A percentile compares a stretch with the other conserved stretches of the same genome.
These are phyloP conservation scores for Erinaceus europaeus DNA, from an alignment of 2,113 vertebrate species.

Conservation along the genomic window DNA sequence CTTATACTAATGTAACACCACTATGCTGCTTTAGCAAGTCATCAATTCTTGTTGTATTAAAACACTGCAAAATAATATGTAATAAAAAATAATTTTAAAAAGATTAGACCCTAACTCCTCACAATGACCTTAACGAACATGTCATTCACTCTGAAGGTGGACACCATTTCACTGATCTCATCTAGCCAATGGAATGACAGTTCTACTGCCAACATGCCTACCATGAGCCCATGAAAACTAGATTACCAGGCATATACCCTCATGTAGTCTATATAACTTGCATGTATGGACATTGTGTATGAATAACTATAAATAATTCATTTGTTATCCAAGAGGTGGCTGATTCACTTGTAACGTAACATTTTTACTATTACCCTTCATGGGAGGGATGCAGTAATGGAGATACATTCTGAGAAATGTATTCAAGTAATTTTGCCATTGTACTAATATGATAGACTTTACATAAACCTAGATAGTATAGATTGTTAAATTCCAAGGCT, in stretches of 20 bases:
- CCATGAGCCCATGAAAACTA: not conserved
- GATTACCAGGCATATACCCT: not conserved
- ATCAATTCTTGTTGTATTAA: no score
- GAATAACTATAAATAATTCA: not conserved
- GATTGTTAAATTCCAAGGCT: not conserved
- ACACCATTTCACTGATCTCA: no score
- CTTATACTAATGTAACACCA: no score
- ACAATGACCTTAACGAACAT: not conserved
- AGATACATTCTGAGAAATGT: not conserved
- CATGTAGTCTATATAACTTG: not conserved
- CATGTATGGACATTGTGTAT: not conserved
- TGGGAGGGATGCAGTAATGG: not conserved
- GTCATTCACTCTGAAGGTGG: no score
- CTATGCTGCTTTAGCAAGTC: no score
- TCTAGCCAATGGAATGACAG: no score
- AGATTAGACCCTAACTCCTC: not conserved
- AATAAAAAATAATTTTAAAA: no score
- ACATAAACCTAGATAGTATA: not conserved
- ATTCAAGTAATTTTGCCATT: not conserved
- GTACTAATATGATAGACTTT: not conserved
- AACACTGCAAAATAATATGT: no score
- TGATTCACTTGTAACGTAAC: not conserved
- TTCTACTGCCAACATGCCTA: not conserved
- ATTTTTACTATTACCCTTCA: not conserved
- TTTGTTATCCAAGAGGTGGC: not conserved